Percentiles rank a stretch among this genome's conserved stretches.
phyloP scores from a whole-genome alignment of 2,797 vertebrate genomes.

The Sphenopsis melanotis region DNA sequence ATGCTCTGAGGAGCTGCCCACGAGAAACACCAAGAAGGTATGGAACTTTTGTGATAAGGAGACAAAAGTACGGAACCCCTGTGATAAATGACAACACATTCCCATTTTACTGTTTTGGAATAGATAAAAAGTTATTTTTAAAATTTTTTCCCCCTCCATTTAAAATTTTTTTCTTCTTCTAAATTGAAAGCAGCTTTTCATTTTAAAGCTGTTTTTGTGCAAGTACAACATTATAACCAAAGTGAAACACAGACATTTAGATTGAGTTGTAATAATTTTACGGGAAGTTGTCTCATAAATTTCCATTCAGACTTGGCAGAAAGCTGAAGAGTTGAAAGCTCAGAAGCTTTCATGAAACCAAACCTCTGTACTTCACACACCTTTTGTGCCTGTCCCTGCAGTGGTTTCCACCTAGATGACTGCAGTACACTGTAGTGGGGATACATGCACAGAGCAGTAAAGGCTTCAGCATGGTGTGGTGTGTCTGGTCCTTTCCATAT shows the following conservation, averaged over 20 bases:
- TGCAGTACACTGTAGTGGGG: neutral
- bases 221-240: neutral
- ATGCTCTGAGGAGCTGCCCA: too few relatives aligned
- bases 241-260: neutral
- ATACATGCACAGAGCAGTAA: neutral
- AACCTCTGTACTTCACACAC: neutral
- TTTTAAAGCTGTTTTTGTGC: neutral
- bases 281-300: neutral
- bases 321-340: neutral
- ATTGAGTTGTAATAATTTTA: neutral
- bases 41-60: too few relatives aligned
- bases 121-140: neutral
- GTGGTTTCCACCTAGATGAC: neutral
- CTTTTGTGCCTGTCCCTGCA: neutral
- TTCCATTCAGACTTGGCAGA: constrained; percentile 9
- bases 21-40: too few relatives aligned
- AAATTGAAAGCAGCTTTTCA: neutral
- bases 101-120: neutral
- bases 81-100: neutral
- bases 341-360: neutral
- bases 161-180: accelerated
- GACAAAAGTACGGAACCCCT: too few relatives aligned
- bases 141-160: accelerated
- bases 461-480: neutral
- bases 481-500: neutral